Base-by-base conservation (phyloP, 2,888 invertebrate genomes). In the Dromius quadrimaculatus region DNA sequence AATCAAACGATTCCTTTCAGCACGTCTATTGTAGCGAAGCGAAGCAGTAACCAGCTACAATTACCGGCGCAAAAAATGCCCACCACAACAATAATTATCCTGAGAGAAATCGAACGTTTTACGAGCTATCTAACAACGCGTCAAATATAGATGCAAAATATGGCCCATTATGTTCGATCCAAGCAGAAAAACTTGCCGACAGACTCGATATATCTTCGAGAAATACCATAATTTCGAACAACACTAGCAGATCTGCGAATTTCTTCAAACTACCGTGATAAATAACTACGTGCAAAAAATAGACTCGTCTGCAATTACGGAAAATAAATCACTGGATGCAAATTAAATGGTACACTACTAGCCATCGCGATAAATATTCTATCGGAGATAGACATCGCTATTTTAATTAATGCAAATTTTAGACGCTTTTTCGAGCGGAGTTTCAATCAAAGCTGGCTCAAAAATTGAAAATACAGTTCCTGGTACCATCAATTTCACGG, bases 181-280 rank as follows among this genome's bases (percentile, higher is more conserved):
- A n/a, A 6, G 41, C 22, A 38, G 32, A 65, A 59, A 68, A 68
- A 68, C 32, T 59, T 68, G 59, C 68, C 59, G 68, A 68, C 68
- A 68, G 59, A 28, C 43, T 32, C 28, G 43, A 68, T 68, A 68
- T 68, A 68, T 68, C 68, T 59, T 68, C 59, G 19, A 32, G 32
- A 65, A 68, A 59, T 59, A 68, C 68, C 68, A 68, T 68, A 68
- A 68, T 68, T 68, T 41, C 68, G n/a, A n/a, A n/a, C n/a, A n/a
- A n/a, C n/a, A 15, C 59, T 68, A 59, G 59, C 68, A 23, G 43
- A 45, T 59, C 68, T 41, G 59, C 34, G 43, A 57, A 54, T 36
- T 59, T 59, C 59, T 59, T 59, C 34, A 62, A 62, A 62, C 62
- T 23, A 17, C 36, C 9, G 15, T 23, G 41, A 62, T 62, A 62